phyloP scores from a whole-genome alignment of 92 coral and sea anemone species.

The Siderastrea radians region DNA sequence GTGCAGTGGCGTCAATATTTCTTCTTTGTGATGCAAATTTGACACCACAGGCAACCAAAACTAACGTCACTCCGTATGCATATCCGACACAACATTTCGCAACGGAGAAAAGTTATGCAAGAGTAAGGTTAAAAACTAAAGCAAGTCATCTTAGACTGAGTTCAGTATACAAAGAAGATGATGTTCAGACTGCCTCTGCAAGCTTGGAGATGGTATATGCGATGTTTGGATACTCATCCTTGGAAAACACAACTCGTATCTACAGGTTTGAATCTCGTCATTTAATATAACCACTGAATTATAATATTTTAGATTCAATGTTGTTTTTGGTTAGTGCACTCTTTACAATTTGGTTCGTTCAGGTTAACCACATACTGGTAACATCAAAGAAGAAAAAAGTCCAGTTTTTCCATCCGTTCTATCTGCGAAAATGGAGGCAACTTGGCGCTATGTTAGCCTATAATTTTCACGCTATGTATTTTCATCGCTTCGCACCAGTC shows the following conservation, averaged over 20 bases:
- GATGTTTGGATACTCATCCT: slow-evolving; percentile 60
- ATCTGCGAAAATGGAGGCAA: too few relatives aligned
- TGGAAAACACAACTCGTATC: slow-evolving; percentile 79
- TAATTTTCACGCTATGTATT: too few relatives aligned
- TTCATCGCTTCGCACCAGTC: too few relatives aligned
- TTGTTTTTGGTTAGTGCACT: too few relatives aligned
- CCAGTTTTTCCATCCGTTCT: too few relatives aligned
- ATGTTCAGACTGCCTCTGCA: slow-evolving; percentile 11
- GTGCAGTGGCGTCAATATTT: neutral
- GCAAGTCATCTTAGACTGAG: neutral
- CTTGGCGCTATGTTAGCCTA: too few relatives aligned
- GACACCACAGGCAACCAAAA: neutral
- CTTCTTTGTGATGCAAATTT: slow-evolving; percentile 18
- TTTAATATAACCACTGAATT: too few relatives aligned
- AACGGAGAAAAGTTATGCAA: neutral
- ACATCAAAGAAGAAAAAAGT: too few relatives aligned
- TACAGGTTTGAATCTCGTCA: slow-evolving; percentile 47
- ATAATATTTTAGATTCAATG: too few relatives aligned
- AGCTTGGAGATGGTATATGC: slow-evolving; percentile 67
- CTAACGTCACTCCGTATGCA: slow-evolving; percentile 9
- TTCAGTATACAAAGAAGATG: neutral
- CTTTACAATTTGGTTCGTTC: too few relatives aligned
- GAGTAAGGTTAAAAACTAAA: neutral
- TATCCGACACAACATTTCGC: neutral
- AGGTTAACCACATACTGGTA: too few relatives aligned